Conservation (phyloP, 2,888 invertebrate genomes). For the Psylliodes chrysocephalus region DNA sequence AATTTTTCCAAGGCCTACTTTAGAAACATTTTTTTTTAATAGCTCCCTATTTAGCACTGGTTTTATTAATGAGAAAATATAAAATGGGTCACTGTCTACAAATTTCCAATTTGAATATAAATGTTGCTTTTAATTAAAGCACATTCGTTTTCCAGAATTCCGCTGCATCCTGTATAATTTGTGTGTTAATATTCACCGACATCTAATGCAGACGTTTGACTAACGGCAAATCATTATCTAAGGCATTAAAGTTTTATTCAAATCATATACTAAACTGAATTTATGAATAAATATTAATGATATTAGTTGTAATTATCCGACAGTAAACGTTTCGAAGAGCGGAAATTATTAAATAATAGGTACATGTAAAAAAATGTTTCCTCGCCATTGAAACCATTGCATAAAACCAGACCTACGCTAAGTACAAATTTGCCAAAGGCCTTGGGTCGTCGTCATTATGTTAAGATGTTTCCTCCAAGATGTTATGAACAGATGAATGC, state of each 20-base stretch:
- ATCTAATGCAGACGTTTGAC: not conserved
- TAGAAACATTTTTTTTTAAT: no score
- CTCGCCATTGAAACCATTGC: constrained; percentile 22
- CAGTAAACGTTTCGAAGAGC: constrained; percentile 17
- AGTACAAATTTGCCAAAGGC: constrained; percentile 17
- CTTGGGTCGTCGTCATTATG: constrained; percentile 18
- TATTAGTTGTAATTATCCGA: constrained; percentile 9
- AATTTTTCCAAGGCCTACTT: no score
- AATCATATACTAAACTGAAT: constrained; percentile 4
- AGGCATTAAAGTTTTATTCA: not conserved
- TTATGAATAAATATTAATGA: constrained; percentile 15
- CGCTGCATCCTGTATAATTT: not conserved
- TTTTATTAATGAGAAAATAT: no score
- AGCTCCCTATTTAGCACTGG: no score
- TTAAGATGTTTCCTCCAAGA: constrained; percentile 11
- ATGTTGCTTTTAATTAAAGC: no score
- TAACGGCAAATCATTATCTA: constrained; percentile 10
- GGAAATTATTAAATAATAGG: constrained; percentile 21
- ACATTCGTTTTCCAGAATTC: no score
- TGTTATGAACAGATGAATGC: constrained; percentile 2
- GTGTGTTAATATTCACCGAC: not conserved
- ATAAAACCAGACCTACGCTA: constrained; percentile 27
- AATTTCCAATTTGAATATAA: no score
- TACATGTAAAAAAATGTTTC: constrained; percentile 11
- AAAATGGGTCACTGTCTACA: no score